A percentile compares a stretch with the other conserved stretches of the same genome.
Evolutionary conservation across 2,113 vertebrate genomes (phyloP).

Genomic region (Chelonoidis abingdonii): DNA sequence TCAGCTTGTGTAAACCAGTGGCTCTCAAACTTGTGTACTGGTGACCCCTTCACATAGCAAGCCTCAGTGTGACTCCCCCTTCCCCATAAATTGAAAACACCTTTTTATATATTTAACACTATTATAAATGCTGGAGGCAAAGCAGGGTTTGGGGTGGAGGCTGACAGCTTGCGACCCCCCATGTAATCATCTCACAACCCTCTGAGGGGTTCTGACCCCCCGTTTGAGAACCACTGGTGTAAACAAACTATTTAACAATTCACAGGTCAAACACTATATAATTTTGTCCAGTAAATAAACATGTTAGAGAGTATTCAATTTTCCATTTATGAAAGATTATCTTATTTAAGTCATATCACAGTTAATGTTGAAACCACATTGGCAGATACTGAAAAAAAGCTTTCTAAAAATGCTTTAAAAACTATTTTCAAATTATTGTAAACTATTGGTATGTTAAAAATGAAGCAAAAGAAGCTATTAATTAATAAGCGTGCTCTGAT

Average conservation of each 20-base stretch:
- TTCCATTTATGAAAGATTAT: neutral
- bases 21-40: too few relatives aligned
- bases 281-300: neutral
- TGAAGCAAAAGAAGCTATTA: neutral
- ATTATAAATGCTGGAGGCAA: too few relatives aligned
- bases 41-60: too few relatives aligned
- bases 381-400: neutral
- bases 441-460: neutral
- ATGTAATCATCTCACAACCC: too few relatives aligned
- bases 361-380: neutral
- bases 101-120: too few relatives aligned
- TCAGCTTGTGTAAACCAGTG: accelerated
- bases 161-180: too few relatives aligned
- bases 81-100: too few relatives aligned
- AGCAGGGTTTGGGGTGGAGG: too few relatives aligned
- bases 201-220: too few relatives aligned
- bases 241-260: neutral
- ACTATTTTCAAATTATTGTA: neutral
- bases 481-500: neutral
- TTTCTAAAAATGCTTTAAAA: neutral
- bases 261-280: neutral
- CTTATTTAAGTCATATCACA: neutral
- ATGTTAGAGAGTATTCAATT: neutral
- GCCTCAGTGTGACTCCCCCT: too few relatives aligned
- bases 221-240: neutral